These are phyloP conservation scores for Coenonympha arcania DNA, from an alignment of 2,888 invertebrate species.

Conservation along the genomic window DNA sequence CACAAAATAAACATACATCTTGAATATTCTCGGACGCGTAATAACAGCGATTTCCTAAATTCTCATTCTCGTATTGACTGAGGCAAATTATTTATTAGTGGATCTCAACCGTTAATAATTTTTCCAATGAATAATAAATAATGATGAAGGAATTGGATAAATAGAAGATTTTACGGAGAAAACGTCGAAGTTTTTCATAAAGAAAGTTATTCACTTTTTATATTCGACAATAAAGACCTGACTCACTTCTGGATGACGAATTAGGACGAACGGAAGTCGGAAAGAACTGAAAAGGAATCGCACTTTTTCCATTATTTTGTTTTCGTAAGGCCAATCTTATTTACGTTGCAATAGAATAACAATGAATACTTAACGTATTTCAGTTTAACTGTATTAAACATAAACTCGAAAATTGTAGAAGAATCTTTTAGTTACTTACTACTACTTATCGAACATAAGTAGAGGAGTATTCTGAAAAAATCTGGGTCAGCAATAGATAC, in stretches of 20 bases:
- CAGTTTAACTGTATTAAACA: no score
- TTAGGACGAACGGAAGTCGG: no score
- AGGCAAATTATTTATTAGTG: background rate
- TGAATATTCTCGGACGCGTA: background rate
- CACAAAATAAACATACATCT: background rate
- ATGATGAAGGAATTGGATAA: slow-evolving; percentile 3
- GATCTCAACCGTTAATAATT: background rate
- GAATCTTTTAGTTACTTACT: no score
- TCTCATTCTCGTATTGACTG: background rate
- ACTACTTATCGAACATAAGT: no score
- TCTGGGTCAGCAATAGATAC: no score
- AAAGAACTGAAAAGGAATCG: background rate
- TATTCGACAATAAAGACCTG: slow-evolving; percentile 8
- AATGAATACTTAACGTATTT: no score
- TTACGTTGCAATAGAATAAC: no score
- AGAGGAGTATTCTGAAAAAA: no score
- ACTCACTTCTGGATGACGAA: background rate
- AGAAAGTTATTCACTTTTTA: slow-evolving; percentile 11
- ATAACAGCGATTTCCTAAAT: background rate
- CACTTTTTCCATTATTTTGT: background rate
- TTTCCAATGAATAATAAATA: slow-evolving; percentile 3
- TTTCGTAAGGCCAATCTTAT: background rate
- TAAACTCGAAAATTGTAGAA: no score
- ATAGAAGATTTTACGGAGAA: background rate
- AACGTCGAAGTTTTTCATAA: slow-evolving; percentile 4